Evolutionary conservation across 2,888 invertebrate genomes (phyloP), one percentile per base, ranked within the genome.

Genomic region (Tromatobia lineatoria): DNA sequence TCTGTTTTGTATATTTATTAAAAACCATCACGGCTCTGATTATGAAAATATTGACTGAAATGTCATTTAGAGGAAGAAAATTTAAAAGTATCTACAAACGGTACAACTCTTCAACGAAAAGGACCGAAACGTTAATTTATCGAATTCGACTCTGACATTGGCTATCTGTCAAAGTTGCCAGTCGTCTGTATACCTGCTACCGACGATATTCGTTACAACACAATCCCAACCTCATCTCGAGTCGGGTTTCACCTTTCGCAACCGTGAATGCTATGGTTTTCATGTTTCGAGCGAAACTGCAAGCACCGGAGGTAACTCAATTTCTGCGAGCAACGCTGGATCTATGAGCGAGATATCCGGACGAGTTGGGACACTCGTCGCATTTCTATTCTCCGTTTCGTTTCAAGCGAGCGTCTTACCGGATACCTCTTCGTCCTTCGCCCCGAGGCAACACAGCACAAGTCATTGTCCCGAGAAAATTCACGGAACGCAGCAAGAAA

Each of bases 381-480:
- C 11, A 23, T 66, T 75, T 75, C 64, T n/a, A 66, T 75, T 64
- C 54, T 52, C 25, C 20, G 57, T 77, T 57, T 66, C 42, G 54
- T 76, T 77, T 77, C 11, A 38, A n/a, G 23, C 38, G 52, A 64
- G 11, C 52, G 25, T 76, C 52, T 38, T 52, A 8, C 59, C 15
- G 18, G 42, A 15, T 18, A 47, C 23, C 29, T 57, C 13, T 13
- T 15, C 29, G 25, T 11, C 59, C 25, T 25, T 18, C 52, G 13
- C 7, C 20, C 47, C 25, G 57, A 50, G 47, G 20, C 25, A 59
- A 23, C 47, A 23, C 47, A 42, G 42, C 57, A 54, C 11, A 64
- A 52, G 47, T 81, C 64, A 45, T 81, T 67, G 29, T 54, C 47
- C 25, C 25, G 47, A 54, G 57, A 42, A 29, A 73, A 73, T 69